Evolutionary conservation across 92 coral and sea anemone genomes (phyloP).

Genomic region (Galaxea fascicularis): DNA sequence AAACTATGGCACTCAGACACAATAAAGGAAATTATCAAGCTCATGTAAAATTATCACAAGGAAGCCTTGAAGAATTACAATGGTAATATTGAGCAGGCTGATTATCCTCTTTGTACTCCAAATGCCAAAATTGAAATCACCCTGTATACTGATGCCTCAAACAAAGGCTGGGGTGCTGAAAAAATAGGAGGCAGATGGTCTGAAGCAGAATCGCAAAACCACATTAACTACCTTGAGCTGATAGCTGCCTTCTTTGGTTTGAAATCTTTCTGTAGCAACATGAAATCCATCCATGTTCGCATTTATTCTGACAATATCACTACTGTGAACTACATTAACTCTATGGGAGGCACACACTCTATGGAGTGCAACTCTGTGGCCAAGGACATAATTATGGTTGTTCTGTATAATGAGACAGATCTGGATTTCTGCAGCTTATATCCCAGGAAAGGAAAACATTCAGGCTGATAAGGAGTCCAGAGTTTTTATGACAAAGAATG

Average conservation of each 20-base stretch:
- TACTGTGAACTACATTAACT: slow-evolving; percentile 46
- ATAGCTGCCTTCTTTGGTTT: slow-evolving; percentile 37
- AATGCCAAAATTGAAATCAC: slow-evolving; percentile 12
- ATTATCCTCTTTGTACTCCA: slow-evolving; percentile 14
- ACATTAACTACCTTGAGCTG: slow-evolving; percentile 41
- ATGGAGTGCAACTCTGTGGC: slow-evolving; percentile 37
- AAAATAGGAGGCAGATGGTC: slow-evolving; percentile 29
- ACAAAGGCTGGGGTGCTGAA: slow-evolving; percentile 48
- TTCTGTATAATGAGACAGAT: slow-evolving; percentile 13
- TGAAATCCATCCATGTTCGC: neutral
- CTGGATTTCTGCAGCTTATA: slow-evolving; percentile 40
- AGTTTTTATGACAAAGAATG: slow-evolving; percentile 54
- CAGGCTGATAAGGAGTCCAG: slow-evolving; percentile 47
- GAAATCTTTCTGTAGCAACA: slow-evolving; percentile 27
- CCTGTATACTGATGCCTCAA: slow-evolving; percentile 56
- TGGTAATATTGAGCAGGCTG: slow-evolving; percentile 49
- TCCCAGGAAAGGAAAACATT: slow-evolving; percentile 41
- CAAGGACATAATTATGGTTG: slow-evolving; percentile 30
- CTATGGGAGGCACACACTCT: slow-evolving; percentile 60
- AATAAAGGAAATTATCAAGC: slow-evolving; percentile 51
- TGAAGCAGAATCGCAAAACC: neutral
- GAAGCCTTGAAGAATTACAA: slow-evolving; percentile 48
- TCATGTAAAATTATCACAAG: slow-evolving; percentile 15
- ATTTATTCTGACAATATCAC: slow-evolving; percentile 49
- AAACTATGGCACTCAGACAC: slow-evolving; percentile 47